phyloP scores from a whole-genome alignment of 2,888 invertebrate genomes.

The Lepidochrysops patricia region DNA sequence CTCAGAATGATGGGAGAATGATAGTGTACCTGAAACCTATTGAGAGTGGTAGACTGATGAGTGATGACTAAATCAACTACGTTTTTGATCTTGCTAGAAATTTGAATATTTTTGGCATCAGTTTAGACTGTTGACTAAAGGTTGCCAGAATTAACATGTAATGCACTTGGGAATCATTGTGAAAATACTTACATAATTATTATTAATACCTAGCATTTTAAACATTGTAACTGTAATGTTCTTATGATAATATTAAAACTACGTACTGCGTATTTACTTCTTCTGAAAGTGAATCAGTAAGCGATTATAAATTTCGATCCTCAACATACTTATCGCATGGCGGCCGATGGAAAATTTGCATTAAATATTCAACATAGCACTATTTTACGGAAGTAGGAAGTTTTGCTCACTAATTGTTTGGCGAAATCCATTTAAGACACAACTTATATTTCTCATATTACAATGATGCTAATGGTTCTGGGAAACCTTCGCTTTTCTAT shows the following conservation, averaged over 20 bases:
- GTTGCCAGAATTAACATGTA: no score
- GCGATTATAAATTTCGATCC: slow-evolving; percentile 7
- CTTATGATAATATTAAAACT: not conserved
- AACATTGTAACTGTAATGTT: not conserved
- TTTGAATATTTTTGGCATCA: no score
- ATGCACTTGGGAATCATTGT: not conserved
- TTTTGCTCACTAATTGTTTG: slow-evolving; percentile 1
- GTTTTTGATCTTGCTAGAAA: no score
- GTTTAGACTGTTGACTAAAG: no score
- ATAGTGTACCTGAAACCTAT: no score
- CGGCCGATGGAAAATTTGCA: slow-evolving; percentile 4
- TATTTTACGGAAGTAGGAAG: not conserved
- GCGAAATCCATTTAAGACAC: not conserved
- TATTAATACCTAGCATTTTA: not conserved
- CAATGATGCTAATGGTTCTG: no score
- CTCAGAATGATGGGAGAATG: no score
- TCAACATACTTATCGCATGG: slow-evolving; percentile 5
- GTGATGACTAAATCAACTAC: no score
- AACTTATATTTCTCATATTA: no score
- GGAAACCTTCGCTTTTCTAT: no score
- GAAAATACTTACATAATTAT: not conserved
- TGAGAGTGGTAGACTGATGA: no score
- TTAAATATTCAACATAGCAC: slow-evolving; percentile 4
- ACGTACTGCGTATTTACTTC: not conserved
- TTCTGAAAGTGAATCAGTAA: not conserved